Conservation (phyloP, 2,888 invertebrate species). For the Stenotaenia linearis region DNA sequence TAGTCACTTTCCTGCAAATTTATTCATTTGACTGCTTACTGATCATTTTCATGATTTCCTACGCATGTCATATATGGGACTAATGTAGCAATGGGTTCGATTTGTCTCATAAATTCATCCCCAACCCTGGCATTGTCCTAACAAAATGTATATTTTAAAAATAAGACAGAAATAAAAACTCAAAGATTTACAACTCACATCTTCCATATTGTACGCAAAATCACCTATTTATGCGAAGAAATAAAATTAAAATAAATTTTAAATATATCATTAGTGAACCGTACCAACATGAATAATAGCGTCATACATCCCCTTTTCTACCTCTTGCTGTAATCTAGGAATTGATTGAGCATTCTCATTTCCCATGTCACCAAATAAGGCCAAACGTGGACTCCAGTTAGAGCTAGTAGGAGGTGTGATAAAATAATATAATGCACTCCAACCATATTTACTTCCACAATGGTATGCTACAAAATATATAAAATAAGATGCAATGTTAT, state of each 20-base stretch:
- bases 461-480: slow-evolving; percentile 38
- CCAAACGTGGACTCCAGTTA: slow-evolving; percentile 41
- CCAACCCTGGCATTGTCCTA: slow-evolving; percentile 48
- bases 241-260: background rate
- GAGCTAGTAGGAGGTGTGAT: slow-evolving; percentile 40
- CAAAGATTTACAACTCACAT: slow-evolving; percentile 37
- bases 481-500: background rate
- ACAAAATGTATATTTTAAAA: background rate
- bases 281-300: slow-evolving; percentile 45
- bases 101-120: slow-evolving; percentile 50
- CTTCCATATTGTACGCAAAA: slow-evolving; percentile 47
- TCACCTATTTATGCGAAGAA: slow-evolving; percentile 42
- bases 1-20: no score
- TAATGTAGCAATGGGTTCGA: slow-evolving; percentile 49
- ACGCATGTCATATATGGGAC: slow-evolving; percentile 60
- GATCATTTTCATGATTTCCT: slow-evolving; percentile 84
- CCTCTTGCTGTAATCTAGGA: slow-evolving; percentile 39
- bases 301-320: slow-evolving; percentile 40
- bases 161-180: background rate
- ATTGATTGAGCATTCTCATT: slow-evolving; percentile 40
- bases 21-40: slow-evolving; percentile 63
- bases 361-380: slow-evolving; percentile 45
- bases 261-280: no score
- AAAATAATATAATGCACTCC: slow-evolving; percentile 44
- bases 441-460: slow-evolving; percentile 40